Conservation (phyloP, 2,113 vertebrate species). For the Ammospiza nelsoni region DNA sequence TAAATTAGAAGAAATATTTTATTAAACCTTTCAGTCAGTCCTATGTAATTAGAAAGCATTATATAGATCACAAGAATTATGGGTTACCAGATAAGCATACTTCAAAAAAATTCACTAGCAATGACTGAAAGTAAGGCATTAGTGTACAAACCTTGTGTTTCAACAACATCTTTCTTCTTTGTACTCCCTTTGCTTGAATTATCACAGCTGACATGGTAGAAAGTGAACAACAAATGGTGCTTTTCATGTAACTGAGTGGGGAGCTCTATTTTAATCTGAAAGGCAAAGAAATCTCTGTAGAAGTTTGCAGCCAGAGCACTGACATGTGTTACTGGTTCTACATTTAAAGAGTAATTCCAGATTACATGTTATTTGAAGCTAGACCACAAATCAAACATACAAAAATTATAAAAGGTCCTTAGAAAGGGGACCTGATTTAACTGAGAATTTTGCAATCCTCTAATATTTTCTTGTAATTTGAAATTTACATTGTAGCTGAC, state of each 20-base stretch:
- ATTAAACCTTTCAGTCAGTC: neutral
- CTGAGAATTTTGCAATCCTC: neutral
- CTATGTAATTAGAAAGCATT: neutral
- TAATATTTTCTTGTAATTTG: neutral
- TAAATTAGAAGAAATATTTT: neutral
- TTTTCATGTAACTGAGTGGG: conserved; percentile 94
- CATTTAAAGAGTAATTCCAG: neutral
- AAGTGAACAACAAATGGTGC: conserved; percentile 95
- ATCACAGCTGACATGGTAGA: conserved; percentile 96
- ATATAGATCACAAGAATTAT: neutral
- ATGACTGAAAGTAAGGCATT: neutral
- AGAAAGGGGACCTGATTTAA: neutral
- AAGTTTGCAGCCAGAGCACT: neutral
- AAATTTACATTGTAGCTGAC: neutral
- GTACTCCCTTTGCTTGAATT: conserved; percentile 96
- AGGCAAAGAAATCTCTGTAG: neutral
- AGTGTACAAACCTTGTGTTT: conserved; percentile 85
- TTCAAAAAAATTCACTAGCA: neutral
- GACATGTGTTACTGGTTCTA: neutral
- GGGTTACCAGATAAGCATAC: neutral
- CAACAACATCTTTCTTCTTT: conserved; percentile 92
- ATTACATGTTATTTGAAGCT: neutral
- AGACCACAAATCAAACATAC: neutral
- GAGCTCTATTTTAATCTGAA: conserved; percentile 94
- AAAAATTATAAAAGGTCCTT: neutral